Evolutionary conservation across 2,888 invertebrate species (phyloP), one percentile per base, ranked within the genome.

Genomic region (Keiferia lycopersicella): DNA sequence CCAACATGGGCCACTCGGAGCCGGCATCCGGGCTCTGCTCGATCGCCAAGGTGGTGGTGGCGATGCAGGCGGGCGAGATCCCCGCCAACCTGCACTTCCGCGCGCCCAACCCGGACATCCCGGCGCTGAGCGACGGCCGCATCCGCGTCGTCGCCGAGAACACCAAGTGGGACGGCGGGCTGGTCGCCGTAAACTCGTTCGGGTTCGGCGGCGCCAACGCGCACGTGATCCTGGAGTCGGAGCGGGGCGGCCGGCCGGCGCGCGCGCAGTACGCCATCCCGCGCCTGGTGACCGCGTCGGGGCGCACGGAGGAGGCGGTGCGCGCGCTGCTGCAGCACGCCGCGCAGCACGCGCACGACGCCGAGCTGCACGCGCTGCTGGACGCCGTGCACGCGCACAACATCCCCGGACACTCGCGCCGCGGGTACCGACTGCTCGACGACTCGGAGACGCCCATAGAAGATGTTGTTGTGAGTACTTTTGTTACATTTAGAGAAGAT

Each of bases 171-270:
- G 94, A 95, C 63, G 98, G 98, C 60, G 98, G 98, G n/a, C 93
- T 97, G 66, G 95, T 97, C 62, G 98, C 96, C 22, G 88, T 99
- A 38, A 99, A 99, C 91, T 98, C 98, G 10, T 99, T 99, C 86
- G 99, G 99, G 12, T 39, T 99, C 88, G 99, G 99, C 68, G 99
- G 99, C 63, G 97, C 98, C 53, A 98, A 98, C 87, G 98, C 97
- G n/a, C 98, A 98, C 87, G 89, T 97, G 0, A 93, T 98, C 71
- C 92, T 98, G 14, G 95, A 95, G 80, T 96, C 97, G 7, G 95
- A 96, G 82, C 94, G 95, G 0, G 75, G 79, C 69, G 71, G 66
- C 68, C 95, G 95, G 78, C 94, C 94, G 53, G 39, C 7, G 20
- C 51, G 41, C 63, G 62, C 66, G 65, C 94, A 60, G 87, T 93